A percentile compares a stretch with the other conserved stretches of the same genome.
These are phyloP conservation scores for Mystacides longicornis DNA, from an alignment of 2,888 invertebrate species.

Conservation along the genomic window DNA sequence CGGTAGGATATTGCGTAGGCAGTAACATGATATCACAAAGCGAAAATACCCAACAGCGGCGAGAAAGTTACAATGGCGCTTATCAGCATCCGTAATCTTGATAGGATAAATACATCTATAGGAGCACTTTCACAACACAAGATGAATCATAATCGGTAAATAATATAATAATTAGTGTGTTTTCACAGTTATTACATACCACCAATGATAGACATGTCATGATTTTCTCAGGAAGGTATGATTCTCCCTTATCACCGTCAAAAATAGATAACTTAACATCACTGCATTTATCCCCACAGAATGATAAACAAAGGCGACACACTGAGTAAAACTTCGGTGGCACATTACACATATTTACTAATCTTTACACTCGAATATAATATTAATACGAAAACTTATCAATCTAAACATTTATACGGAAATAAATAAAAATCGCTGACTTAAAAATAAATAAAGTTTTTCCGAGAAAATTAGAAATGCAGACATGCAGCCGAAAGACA, in stretches of 20 bases:
- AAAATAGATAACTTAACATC: slow-evolving; percentile 72
- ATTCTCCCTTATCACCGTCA: slow-evolving; percentile 65
- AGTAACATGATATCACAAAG: slow-evolving; percentile 55
- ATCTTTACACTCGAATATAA: slow-evolving; percentile 32
- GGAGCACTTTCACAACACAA: slow-evolving; percentile 49
- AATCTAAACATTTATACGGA: slow-evolving; percentile 20
- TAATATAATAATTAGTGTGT: slow-evolving; percentile 3
- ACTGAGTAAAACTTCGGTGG: slow-evolving; percentile 89
- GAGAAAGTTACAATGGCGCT: slow-evolving; percentile 53
- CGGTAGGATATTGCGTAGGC: slow-evolving; percentile 41
- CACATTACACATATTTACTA: slow-evolving; percentile 82
- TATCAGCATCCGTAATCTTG: slow-evolving; percentile 42
- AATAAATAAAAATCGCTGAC: slow-evolving; percentile 17
- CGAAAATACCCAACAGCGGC: slow-evolving; percentile 54
- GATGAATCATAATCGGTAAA: slow-evolving; percentile 32
- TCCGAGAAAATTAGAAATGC: slow-evolving; percentile 22
- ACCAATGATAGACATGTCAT: slow-evolving; percentile 73
- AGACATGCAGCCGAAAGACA: slow-evolving; percentile 24
- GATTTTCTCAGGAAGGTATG: slow-evolving; percentile 62
- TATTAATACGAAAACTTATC: not conserved
- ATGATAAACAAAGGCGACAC: slow-evolving; percentile 89
- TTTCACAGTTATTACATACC: slow-evolving; percentile 50
- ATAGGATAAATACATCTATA: slow-evolving; percentile 40
- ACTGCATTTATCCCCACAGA: slow-evolving; percentile 60
- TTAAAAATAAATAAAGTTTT: slow-evolving; percentile 23